phyloP scores from a whole-genome alignment of 2,113 vertebrate species.

The Orientallactaga bullata region DNA sequence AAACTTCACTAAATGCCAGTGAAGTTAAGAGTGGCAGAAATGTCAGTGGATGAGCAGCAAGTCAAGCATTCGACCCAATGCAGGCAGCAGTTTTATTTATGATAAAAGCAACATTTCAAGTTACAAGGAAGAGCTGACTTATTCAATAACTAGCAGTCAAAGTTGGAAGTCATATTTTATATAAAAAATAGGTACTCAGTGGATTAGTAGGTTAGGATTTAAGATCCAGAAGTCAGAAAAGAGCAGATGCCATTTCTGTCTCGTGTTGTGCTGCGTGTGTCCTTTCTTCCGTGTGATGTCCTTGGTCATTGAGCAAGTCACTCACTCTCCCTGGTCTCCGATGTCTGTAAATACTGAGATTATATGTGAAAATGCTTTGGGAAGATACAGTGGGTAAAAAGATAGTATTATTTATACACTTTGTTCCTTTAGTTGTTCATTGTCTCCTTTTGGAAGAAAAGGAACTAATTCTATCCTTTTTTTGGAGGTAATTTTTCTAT shows the following conservation, averaged over 20 bases:
- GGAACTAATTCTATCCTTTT: not conserved
- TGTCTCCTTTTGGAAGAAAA: constrained; percentile 24
- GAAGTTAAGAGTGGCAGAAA: not conserved
- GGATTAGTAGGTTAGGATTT: not conserved
- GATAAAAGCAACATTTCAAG: not conserved
- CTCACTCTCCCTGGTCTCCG: not conserved
- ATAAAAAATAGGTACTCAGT: not conserved
- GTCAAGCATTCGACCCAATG: not conserved
- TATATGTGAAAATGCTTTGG: constrained; percentile 32
- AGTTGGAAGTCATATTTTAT: not conserved
- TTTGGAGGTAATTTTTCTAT: not conserved
- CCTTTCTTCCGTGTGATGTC: not conserved
- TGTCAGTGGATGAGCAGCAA: not conserved
- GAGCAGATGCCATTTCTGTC: not conserved
- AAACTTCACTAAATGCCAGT: not conserved
- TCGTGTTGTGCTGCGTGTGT: not conserved
- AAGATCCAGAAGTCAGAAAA: not conserved
- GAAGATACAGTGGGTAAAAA: not conserved
- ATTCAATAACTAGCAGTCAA: not conserved
- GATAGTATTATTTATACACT: not conserved
- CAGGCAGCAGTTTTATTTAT: not conserved
- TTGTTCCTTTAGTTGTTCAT: not conserved
- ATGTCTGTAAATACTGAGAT: not conserved
- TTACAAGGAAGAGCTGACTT: not conserved
- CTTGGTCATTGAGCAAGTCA: not conserved